Evolutionary conservation across 2,797 vertebrate species (phyloP).

Genomic region (Enteromius radiatus): DNA sequence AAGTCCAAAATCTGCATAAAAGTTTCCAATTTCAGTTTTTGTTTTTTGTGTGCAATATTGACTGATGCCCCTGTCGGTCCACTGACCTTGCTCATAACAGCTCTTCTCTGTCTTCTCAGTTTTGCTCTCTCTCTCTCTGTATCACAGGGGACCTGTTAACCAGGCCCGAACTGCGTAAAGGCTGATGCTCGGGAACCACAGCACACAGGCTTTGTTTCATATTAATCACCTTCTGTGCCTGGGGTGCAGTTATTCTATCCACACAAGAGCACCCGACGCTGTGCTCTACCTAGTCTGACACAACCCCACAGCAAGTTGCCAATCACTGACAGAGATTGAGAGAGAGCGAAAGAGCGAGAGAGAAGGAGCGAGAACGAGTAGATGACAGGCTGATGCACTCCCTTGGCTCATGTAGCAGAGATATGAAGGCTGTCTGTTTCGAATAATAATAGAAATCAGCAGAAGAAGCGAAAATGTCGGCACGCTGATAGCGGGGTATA

Average conservation of each 20-base stretch:
- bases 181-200: slow-evolving; percentile 41
- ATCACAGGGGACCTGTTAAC: slow-evolving; percentile 65
- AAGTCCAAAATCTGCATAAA: not conserved
- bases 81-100: slow-evolving; percentile 40
- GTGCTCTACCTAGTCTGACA: slow-evolving; percentile 39
- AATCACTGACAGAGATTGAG: slow-evolving; percentile 42
- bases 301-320: slow-evolving; percentile 45
- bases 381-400: slow-evolving; percentile 48
- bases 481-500: not conserved
- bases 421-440: slow-evolving; percentile 36
- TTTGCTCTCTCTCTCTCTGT: slow-evolving; percentile 7
- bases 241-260: slow-evolving; percentile 55
- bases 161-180: slow-evolving; percentile 38
- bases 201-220: slow-evolving; percentile 49
- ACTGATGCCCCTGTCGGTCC: slow-evolving; percentile 19
- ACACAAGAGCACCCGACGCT: slow-evolving; percentile 35
- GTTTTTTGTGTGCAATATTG: not conserved
- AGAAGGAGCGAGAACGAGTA: slow-evolving; percentile 14
- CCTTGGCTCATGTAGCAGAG: slow-evolving; percentile 49
- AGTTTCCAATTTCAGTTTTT: not conserved
- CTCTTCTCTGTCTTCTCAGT: slow-evolving; percentile 13
- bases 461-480: slow-evolving; percentile 6
- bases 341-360: slow-evolving; percentile 20
- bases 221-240: slow-evolving; percentile 59
- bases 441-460: slow-evolving; percentile 54